Conservation (phyloP, 2,797 vertebrate genomes). For the Sylvia borin region DNA sequence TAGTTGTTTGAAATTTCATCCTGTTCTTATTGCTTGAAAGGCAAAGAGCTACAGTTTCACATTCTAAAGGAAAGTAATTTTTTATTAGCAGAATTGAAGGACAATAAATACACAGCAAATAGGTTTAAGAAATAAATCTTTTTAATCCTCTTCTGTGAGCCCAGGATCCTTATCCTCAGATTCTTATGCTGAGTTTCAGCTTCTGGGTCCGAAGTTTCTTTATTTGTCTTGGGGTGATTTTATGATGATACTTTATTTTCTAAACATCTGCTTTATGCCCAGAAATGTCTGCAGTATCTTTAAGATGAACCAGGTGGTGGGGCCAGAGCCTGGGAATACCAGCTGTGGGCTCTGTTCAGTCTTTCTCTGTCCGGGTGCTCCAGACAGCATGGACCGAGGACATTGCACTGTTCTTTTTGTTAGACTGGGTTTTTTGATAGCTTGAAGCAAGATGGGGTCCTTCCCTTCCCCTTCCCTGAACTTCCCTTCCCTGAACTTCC, state of each 20-base stretch:
- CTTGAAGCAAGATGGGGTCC: background rate
- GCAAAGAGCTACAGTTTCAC: background rate
- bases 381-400: fast-evolving
- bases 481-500: background rate
- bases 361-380: background rate
- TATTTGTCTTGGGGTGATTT: background rate
- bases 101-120: background rate
- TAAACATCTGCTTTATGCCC: background rate
- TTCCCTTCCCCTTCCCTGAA: no score
- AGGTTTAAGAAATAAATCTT: background rate
- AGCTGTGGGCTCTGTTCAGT: background rate
- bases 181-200: background rate
- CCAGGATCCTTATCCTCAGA: background rate
- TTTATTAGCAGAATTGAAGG: background rate
- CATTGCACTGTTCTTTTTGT: background rate
- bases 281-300: background rate
- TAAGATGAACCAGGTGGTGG: background rate
- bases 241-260: background rate
- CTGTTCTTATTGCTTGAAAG: background rate
- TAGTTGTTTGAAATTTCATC: background rate
- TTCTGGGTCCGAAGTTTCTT: background rate
- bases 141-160: background rate
- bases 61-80: background rate
- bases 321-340: background rate
- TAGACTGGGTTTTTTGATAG: background rate